These are phyloP conservation scores for Hylaeus volcanicus DNA, from an alignment of 1,140 invertebrate species.

Conservation along the genomic window DNA sequence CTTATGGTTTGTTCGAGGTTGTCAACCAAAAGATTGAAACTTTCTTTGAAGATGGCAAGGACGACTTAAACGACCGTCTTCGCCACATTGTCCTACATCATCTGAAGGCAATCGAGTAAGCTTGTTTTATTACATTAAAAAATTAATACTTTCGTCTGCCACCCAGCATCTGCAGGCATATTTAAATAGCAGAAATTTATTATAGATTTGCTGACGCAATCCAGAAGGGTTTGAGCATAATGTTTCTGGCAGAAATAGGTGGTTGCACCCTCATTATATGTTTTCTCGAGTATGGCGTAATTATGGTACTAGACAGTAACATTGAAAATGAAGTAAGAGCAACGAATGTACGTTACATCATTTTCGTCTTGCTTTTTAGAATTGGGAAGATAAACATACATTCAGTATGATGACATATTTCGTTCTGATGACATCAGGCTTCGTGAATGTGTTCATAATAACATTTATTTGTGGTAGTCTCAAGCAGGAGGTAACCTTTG, in stretches of 20 bases:
- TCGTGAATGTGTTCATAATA: slow-evolving; percentile 71
- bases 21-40: slow-evolving; percentile 62
- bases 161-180: too few relatives aligned
- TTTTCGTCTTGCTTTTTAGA: slow-evolving; percentile 54
- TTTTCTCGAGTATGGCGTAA: slow-evolving; percentile 74
- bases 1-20: slow-evolving; percentile 72
- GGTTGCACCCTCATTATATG: slow-evolving; percentile 76
- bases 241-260: slow-evolving; percentile 75
- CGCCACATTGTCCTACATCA: slow-evolving; percentile 63
- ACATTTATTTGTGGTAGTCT: slow-evolving; percentile 71
- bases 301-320: slow-evolving; percentile 57
- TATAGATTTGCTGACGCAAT: slow-evolving; percentile 72
- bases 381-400: slow-evolving; percentile 69
- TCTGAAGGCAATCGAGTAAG: slow-evolving; percentile 68
- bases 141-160: too few relatives aligned
- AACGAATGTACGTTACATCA: neutral
- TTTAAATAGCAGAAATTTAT: slow-evolving; percentile 21
- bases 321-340: neutral
- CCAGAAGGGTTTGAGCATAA: slow-evolving; percentile 71
- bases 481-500: slow-evolving; percentile 66
- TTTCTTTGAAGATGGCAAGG: slow-evolving; percentile 20
- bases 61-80: slow-evolving; percentile 31
- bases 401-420: slow-evolving; percentile 69
- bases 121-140: too few relatives aligned
- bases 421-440: slow-evolving; percentile 70